Evolutionary conservation across 53 echinoderm and acorn worm genomes (phyloP).

Genomic region (Actinopyga echinites): DNA sequence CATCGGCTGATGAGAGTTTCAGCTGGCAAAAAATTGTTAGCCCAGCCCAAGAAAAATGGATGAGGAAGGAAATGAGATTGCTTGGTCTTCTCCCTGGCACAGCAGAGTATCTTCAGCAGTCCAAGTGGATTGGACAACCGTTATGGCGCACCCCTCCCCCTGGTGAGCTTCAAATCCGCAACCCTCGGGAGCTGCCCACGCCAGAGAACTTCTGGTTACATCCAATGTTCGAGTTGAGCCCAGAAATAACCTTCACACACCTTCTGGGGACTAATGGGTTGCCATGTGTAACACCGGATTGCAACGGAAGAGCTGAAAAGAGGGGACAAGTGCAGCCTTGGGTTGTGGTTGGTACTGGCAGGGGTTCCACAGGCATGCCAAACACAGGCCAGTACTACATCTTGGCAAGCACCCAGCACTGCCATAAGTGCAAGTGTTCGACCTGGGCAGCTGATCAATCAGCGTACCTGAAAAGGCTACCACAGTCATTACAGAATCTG

Average conservation of each 20-base stretch:
- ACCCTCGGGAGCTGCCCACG: not conserved
- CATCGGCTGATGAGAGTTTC: not conserved
- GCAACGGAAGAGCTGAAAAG: not conserved
- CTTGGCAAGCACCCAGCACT: not conserved
- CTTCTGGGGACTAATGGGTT: not conserved
- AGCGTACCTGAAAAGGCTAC: not conserved
- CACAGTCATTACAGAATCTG: constrained; percentile 3
- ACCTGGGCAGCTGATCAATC: constrained; percentile 14
- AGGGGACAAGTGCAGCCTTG: not conserved
- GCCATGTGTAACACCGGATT: not conserved
- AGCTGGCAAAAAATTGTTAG: constrained; percentile 12
- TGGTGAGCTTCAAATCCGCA: constrained; percentile 4
- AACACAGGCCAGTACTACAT: constrained; percentile 27
- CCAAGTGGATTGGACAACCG: constrained; percentile 24
- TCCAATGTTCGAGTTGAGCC: constrained; percentile 18
- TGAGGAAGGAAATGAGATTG: constrained; percentile 2
- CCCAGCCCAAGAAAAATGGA: constrained; percentile 7
- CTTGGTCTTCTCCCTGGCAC: constrained; percentile 29
- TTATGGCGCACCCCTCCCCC: constrained; percentile 41
- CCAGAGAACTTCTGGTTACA: constrained; percentile 13
- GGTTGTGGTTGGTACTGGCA: constrained; percentile 15
- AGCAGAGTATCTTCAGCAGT: constrained; percentile 1
- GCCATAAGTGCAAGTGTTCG: not conserved
- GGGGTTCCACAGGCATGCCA: not conserved
- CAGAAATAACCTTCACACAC: not conserved